phyloP scores from a whole-genome alignment of 2,797 vertebrate species.

The Anabas testudineus region DNA sequence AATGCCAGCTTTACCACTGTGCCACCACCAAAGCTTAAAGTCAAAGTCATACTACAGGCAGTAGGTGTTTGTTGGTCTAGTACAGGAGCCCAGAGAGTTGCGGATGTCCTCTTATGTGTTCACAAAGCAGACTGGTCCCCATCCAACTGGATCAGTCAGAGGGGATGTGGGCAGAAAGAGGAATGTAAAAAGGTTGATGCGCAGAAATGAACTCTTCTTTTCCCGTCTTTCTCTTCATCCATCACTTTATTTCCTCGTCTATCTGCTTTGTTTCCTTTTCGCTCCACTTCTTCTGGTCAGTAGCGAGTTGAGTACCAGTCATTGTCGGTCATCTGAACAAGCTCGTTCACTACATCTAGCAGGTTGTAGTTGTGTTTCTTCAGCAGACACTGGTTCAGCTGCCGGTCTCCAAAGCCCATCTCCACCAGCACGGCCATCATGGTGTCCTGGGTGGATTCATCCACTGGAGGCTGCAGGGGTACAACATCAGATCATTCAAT shows the following conservation, averaged over 20 bases:
- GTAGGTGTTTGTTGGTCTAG: slow-evolving; percentile 24
- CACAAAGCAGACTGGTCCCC: slow-evolving; percentile 1
- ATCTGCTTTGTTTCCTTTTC: not conserved
- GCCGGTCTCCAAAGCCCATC: slow-evolving; percentile 95
- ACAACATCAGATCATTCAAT: slow-evolving; percentile 3
- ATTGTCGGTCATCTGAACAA: slow-evolving; percentile 90
- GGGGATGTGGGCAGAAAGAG: slow-evolving; percentile 2
- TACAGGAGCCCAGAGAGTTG: slow-evolving; percentile 17
- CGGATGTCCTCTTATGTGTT: slow-evolving; percentile 24
- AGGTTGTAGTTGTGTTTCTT: slow-evolving; percentile 92
- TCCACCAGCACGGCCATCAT: slow-evolving; percentile 92
- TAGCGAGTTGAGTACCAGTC: slow-evolving; percentile 92
- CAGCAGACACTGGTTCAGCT: slow-evolving; percentile 90
- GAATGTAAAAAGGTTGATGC: slow-evolving; percentile 24
- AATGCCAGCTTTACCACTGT: not conserved
- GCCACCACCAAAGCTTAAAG: slow-evolving; percentile 16
- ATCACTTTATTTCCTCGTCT: not conserved
- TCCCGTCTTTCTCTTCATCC: not conserved
- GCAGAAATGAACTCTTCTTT: slow-evolving; percentile 5
- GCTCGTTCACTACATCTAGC: slow-evolving; percentile 92
- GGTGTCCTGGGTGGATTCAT: slow-evolving; percentile 87
- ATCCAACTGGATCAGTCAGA: slow-evolving; percentile 23
- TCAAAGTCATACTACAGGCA: slow-evolving; percentile 27
- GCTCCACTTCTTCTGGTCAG: slow-evolving; percentile 69
- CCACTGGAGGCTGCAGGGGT: slow-evolving; percentile 77